Evolutionary conservation across 2,797 vertebrate genomes (phyloP), one percentile per base, ranked within the genome.

Genomic region (Cynodonichthys magdalenae): DNA sequence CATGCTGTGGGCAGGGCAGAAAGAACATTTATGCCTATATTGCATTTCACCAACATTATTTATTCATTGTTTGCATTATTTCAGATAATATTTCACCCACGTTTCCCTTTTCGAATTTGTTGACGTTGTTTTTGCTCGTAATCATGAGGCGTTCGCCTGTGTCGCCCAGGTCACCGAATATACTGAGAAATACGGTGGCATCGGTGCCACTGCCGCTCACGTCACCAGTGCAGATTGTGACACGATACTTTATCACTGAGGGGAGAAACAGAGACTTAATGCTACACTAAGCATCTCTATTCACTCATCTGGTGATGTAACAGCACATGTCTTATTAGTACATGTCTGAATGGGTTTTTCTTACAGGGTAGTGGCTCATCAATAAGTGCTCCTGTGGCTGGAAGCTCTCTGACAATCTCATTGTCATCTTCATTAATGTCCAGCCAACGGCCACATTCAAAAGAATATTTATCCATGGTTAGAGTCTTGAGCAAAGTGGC

Each of bases 391-490:
- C 96, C 96, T 17, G 93, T 94, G 0, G 96, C 96, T 0, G 96
- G 90, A 64, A 99, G 91, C 65, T 99, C 98, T 88, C 97, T 84
- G 68, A 95, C 87, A 0, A 97, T 98, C 90, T 99, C 97, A 6
- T 95, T 95, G 89, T 99, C 96, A 0, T 99, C 98, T 77, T 99
- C 98, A 0, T 97, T 99, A 84, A 96, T 91, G 84, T 99, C 97
- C 80, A 99, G 84, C 97, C 98, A 99, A 29, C 96, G 97, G 60
- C 94, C 94, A 5, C 97, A 99, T 57, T 84, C 91, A 79, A 99
- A 99, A 0, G 92, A 93, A 71, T 98, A 99, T 85, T 97, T 97
- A 81, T 98, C 95, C 85, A 93, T 95, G 4, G 94, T 97, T 79
- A 99, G 84, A 0, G 94, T 96, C 87, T 97, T 99, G 85, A 98